phyloP scores from a whole-genome alignment of 2,888 invertebrate genomes.

The Troides aeacus region DNA sequence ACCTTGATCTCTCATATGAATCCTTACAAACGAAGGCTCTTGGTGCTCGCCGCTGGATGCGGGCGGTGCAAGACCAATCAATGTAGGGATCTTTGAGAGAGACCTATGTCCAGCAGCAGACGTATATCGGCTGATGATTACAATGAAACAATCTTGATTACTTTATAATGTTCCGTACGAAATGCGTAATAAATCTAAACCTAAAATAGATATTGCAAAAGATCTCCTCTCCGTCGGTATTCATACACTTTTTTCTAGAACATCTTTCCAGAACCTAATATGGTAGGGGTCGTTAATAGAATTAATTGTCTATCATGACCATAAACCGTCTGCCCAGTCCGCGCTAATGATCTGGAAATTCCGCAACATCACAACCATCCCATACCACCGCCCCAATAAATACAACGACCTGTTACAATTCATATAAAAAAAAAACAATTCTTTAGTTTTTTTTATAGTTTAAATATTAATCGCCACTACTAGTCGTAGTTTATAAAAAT shows the following conservation, averaged over 20 bases:
- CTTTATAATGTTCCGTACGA: neutral
- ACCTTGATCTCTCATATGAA: no score
- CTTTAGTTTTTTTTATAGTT: no score
- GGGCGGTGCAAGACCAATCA: no score
- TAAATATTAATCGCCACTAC: no score
- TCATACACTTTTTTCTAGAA: neutral
- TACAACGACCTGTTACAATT: neutral
- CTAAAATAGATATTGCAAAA: neutral
- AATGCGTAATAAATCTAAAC: neutral
- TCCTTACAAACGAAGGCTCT: no score
- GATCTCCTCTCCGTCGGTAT: neutral
- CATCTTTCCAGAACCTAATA: neutral
- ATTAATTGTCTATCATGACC: constrained; percentile 14
- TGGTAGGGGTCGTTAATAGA: constrained; percentile 9
- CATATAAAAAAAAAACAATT: no score
- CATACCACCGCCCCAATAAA: neutral
- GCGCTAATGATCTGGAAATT: constrained; percentile 21
- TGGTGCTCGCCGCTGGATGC: no score
- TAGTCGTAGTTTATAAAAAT: no score
- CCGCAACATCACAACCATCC: neutral
- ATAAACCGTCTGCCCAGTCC: constrained; percentile 8
- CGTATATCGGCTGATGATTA: no score
- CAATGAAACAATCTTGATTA: neutral
- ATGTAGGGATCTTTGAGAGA: no score
- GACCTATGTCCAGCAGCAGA: no score